phyloP scores from a whole-genome alignment of 2,888 invertebrate species.

The Loripinus fragilis region DNA sequence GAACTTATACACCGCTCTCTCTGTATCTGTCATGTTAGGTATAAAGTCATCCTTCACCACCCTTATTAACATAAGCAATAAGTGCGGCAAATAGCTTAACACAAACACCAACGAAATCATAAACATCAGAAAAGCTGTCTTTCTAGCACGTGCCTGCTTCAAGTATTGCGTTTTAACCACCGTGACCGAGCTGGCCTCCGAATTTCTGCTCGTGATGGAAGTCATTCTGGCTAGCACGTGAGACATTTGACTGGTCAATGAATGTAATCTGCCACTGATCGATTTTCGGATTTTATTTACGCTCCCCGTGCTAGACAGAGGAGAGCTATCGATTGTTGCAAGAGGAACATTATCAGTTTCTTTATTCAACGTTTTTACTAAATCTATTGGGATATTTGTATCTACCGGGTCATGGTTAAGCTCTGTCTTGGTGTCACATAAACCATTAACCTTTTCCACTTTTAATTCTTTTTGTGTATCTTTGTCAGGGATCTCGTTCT shows the following conservation, averaged over 20 bases:
- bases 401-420: background rate
- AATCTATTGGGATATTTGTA: background rate
- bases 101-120: conserved; percentile 60
- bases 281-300: background rate
- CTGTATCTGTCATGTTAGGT: conserved; percentile 42
- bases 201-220: conserved; percentile 18
- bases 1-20: conserved; percentile 56
- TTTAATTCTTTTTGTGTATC: background rate
- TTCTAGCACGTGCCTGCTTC: conserved; percentile 49
- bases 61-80: conserved; percentile 49
- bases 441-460: background rate
- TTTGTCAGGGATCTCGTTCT: background rate
- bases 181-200: background rate
- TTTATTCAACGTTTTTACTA: background rate
- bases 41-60: conserved; percentile 50
- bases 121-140: conserved; percentile 65
- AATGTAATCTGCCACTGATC: conserved; percentile 7
- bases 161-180: conserved; percentile 36
- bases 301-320: conserved; percentile 29
- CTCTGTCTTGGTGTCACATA: background rate
- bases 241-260: conserved; percentile 37
- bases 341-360: background rate
- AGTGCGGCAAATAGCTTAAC: conserved; percentile 59
- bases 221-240: conserved; percentile 32
- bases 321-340: conserved; percentile 17